Evolutionary conservation across 2,888 invertebrate species (phyloP).

Genomic region (Rhopalosiphum nymphaeae): DNA sequence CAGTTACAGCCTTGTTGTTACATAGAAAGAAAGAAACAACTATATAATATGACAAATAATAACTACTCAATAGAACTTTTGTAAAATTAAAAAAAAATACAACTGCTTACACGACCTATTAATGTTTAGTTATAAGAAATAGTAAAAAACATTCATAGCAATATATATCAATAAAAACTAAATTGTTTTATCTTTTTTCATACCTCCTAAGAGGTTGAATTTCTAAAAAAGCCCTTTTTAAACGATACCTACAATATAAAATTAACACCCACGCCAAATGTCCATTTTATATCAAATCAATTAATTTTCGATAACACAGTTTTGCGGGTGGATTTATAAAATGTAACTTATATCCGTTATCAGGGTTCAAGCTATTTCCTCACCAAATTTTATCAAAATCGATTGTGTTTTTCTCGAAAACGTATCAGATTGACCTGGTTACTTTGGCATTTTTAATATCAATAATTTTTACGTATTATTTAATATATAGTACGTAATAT

Average conservation of each 20-base stretch:
- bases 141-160: neutral
- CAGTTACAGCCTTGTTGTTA: too few species aligned
- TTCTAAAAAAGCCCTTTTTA: neutral
- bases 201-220: neutral
- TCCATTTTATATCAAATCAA: neutral
- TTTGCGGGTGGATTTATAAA: too few species aligned
- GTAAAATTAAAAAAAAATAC: neutral
- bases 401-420: neutral
- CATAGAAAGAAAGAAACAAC: neutral
- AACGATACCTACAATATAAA: neutral
- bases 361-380: neutral
- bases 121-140: neutral
- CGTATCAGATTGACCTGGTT: neutral
- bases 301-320: neutral
- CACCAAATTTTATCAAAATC: neutral
- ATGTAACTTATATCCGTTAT: neutral
- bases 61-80: neutral
- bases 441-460: neutral
- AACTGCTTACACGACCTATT: neutral
- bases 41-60: neutral
- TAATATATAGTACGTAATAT: neutral
- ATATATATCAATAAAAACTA: neutral
- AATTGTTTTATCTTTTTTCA: neutral
- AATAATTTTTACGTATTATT: neutral
- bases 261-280: neutral